Evolutionary conservation across 2,888 invertebrate species (phyloP), one percentile per base, ranked within the genome.

Genomic region (Orthonevra nobilis): DNA sequence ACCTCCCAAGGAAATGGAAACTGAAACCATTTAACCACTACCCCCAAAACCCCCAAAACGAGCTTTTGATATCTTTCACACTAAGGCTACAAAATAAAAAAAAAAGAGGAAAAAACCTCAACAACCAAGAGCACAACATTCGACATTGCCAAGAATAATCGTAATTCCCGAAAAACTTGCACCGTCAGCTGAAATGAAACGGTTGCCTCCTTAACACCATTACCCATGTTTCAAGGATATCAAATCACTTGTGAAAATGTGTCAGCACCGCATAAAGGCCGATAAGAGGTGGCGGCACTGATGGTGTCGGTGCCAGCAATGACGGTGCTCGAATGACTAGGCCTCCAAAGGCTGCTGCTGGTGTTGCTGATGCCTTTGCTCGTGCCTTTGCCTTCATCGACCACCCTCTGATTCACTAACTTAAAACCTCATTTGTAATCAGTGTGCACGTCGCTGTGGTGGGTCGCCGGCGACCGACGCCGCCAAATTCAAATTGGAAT

Each of bases 231-330:
- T 44, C 17, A 58, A 75, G 46, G 30, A 69, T 69, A 61, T 56
- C 75, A 69, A 75, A 75, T 75, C 69, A 75, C 69, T 75, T 69
- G 40, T 36, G 69, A 63, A 69, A 69, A 69, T 75, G 75, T 75
- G 69, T 75, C 75, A 69, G 34, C 48, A 50, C 15, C 69, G 38
- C 46, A 69, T 42, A 61, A 28, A 32, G 10, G 63, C 52, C 46
- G 60, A 36, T 40, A 34, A 30, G 50, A 56, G n/a, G n/a, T 68
- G 44, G 32, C 23, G 23, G 3, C 23, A n/a, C n/a, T n/a, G 23
- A 23, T 23, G 23, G 23, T 23, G 23, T 23, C 5, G 48, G 52
- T 15, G 19, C 5, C n/a, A 14, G 9, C n/a, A n/a, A 17, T 7
- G 26, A 28, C n/a, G 10, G n/a, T 28, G 32, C 12, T n/a, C n/a